Conservation (phyloP, 2,888 invertebrate genomes). For the Phrixothrix hirtus region DNA sequence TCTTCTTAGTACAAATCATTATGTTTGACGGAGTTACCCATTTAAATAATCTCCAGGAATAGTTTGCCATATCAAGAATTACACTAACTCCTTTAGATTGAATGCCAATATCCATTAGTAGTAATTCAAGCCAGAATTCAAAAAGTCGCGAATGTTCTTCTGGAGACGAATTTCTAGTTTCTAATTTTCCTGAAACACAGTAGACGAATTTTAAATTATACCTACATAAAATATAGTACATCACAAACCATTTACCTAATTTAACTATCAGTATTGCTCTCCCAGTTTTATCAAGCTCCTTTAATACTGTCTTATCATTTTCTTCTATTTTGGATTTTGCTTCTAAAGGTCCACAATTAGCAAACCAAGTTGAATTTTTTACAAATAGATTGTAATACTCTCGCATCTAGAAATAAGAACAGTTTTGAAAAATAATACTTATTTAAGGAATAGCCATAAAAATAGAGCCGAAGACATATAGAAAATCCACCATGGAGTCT, state of each 20-base stretch:
- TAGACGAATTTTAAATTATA: neutral
- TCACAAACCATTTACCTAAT: neutral
- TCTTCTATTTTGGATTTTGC: neutral
- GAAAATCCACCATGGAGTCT: too few relatives aligned
- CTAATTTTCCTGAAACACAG: conserved; percentile 11
- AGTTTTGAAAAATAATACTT: too few relatives aligned
- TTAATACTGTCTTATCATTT: neutral
- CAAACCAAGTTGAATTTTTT: conserved; percentile 5
- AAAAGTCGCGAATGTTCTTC: conserved; percentile 40
- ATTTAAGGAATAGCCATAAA: too few relatives aligned
- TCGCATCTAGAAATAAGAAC: conserved; percentile 1
- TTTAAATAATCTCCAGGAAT: conserved; percentile 43
- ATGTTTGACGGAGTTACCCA: conserved; percentile 50
- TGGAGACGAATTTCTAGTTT: conserved; percentile 19
- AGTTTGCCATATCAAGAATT: conserved; percentile 49
- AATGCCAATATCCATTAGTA: conserved; percentile 46
- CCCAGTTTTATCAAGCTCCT: neutral
- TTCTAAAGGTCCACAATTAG: neutral
- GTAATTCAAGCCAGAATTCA: conserved; percentile 50
- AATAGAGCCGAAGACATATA: too few relatives aligned
- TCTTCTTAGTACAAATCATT: conserved; percentile 37
- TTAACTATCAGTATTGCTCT: neutral
- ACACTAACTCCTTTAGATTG: conserved; percentile 49
- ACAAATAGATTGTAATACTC: neutral
- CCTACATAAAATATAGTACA: neutral